A percentile compares a stretch with the other conserved stretches of the same genome.
Conservation (phyloP, 2,888 invertebrate genomes). For the Parthenolecanium corni region DNA sequence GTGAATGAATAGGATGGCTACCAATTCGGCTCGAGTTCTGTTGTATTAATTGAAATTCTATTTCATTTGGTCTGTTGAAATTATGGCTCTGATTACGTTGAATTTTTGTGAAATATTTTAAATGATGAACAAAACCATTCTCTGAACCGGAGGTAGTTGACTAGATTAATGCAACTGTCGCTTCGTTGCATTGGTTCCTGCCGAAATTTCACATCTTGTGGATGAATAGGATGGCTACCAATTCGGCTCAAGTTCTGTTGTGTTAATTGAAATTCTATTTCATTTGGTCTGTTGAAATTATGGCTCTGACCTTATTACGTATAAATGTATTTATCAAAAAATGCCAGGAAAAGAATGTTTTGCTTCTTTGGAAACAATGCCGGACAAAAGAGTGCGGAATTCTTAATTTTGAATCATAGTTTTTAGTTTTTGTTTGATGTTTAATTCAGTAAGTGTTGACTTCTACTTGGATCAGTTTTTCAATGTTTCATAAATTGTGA, state of each 20-base stretch:
- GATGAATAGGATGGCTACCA: too few species aligned
- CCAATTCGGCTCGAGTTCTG: not conserved
- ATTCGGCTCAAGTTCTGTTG: too few species aligned
- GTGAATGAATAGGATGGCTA: not conserved
- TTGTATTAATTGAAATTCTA: not conserved
- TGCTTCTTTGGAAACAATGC: too few species aligned
- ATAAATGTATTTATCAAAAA: too few species aligned
- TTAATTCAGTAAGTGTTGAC: too few species aligned
- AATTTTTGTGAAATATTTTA: not conserved
- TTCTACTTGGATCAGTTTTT: too few species aligned
- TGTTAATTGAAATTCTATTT: not conserved
- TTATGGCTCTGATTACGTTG: not conserved
- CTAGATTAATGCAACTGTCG: too few species aligned
- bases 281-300: not conserved
- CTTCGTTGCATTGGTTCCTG: not conserved
- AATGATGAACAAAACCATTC: constrained; percentile 14
- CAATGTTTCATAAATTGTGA: too few species aligned
- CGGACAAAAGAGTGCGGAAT: too few species aligned
- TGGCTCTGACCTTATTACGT: not conserved
- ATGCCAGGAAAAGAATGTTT: too few species aligned
- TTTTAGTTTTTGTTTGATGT: too few species aligned
- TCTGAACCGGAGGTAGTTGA: not conserved
- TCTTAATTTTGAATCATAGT: too few species aligned
- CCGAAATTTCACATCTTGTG: not conserved
- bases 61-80: not conserved